Percentiles rank a stretch among this genome's conserved stretches.
Conservation (phyloP, 2,797 vertebrate genomes). For the Urosaurus nigricauda region DNA sequence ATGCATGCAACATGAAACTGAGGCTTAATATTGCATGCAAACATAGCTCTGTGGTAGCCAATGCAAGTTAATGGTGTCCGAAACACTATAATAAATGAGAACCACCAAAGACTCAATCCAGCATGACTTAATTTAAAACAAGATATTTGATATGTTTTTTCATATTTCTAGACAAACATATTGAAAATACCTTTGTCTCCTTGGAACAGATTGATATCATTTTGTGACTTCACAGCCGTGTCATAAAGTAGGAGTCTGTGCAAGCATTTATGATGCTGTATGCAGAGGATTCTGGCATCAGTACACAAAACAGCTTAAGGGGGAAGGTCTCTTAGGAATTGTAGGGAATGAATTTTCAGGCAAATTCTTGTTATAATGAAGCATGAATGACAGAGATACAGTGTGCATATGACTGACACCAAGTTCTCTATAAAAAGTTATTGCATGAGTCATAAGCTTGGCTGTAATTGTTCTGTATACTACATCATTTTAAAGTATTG, state of each 20-base stretch:
- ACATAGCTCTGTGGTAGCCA: background rate
- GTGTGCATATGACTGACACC: background rate
- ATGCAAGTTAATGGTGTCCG: background rate
- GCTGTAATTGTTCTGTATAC: conserved; percentile 39
- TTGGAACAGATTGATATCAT: conserved; percentile 22
- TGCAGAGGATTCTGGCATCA: conserved; percentile 31
- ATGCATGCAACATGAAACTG: background rate
- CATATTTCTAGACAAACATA: conserved; percentile 18
- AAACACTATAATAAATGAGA: background rate
- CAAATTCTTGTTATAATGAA: conserved; percentile 32
- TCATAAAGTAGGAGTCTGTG: conserved; percentile 13
- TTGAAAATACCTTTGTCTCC: conserved; percentile 45
- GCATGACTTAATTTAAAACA: conserved; percentile 33
- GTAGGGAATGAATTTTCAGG: conserved; percentile 37
- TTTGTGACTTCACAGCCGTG: conserved; percentile 51
- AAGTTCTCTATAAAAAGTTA: conserved; percentile 42
- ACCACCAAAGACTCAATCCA: background rate
- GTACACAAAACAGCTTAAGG: conserved; percentile 41
- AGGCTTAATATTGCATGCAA: background rate
- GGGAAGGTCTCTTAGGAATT: conserved; percentile 9
- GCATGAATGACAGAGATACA: conserved; percentile 31
- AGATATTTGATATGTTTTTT: conserved; percentile 32
- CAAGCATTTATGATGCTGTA: conserved; percentile 23
- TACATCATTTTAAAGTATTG: background rate
- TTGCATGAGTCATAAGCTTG: conserved; percentile 35